A percentile compares a stretch with the other conserved stretches of the same genome.
phyloP scores from a whole-genome alignment of 2,888 invertebrate species.

The Megastigmus dorsalis region DNA sequence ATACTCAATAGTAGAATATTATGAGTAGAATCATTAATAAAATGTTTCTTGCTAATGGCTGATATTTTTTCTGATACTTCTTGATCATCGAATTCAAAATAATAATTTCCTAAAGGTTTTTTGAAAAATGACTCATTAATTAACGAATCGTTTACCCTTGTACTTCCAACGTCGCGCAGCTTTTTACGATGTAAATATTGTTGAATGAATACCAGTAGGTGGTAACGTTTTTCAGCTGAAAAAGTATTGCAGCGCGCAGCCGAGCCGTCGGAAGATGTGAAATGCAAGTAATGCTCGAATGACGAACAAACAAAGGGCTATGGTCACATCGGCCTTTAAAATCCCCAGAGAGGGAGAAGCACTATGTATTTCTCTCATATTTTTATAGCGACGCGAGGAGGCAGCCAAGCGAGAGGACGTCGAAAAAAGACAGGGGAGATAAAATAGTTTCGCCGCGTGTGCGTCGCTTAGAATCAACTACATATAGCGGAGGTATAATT shows the following conservation, averaged over 20 bases:
- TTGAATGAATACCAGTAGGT: too few species aligned
- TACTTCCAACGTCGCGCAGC: too few species aligned
- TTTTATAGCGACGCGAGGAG: background rate
- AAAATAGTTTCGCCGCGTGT: constrained; percentile 15
- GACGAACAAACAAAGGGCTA: constrained; percentile 27
- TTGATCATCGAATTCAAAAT: too few species aligned
- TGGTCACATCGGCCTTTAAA: constrained; percentile 20
- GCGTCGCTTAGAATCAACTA: background rate
- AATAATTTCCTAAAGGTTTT: too few species aligned
- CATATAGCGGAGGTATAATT: background rate
- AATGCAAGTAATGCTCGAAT: constrained; percentile 32
- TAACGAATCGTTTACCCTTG: too few species aligned
- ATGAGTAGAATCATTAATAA: too few species aligned
- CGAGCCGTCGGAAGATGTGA: background rate
- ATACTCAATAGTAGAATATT: too few species aligned
- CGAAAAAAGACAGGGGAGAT: background rate
- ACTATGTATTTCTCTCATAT: constrained; percentile 26
- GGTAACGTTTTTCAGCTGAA: background rate
- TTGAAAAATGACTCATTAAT: too few species aligned
- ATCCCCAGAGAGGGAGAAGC: constrained; percentile 3
- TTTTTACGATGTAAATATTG: too few species aligned
- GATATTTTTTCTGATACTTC: too few species aligned
- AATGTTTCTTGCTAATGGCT: too few species aligned
- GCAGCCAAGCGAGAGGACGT: background rate
- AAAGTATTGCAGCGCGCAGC: constrained; percentile 27